Base-by-base conservation (phyloP, 2,113 vertebrate species). In the Osmerus eperlanus region DNA sequence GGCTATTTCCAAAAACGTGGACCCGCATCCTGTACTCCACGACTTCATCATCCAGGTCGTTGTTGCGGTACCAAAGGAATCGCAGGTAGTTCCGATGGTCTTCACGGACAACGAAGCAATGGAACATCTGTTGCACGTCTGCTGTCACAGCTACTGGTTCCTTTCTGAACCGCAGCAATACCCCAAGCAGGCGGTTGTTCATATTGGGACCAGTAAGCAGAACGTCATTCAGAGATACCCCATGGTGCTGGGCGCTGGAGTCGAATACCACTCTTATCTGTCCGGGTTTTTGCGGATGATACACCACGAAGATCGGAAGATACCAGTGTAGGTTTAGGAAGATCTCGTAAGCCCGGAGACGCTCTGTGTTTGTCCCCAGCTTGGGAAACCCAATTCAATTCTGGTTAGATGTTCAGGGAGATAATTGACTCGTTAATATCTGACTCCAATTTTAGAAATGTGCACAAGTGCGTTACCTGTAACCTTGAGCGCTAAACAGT, bases 211-310 rank as follows among this genome's bases (percentile, higher is more conserved):
- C 62, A 0, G 32, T 53, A 25, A 76, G 25, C 2, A 67, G 75
- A 29, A 76, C 47, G 7, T 71, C 15, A 14, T 71, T 71, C 12
- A 71, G 56, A 18, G 58, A 76, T 4, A 23, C 36, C 18, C 69
- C 62, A 69, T 71, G 21, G 47, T 11, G 29, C 53, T 53, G n/a
- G 12, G 60, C 59, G 0, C 59, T 75, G 4, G 68, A 76, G n/a
- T 67, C 47, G n/a, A 76, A 76, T 19, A 66, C 68, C 5, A 70
- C 69, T 54, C 64, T 7, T 15, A 76, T 71, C 15, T 55, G 29
- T 3, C 52, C 36, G 4, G 69, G 56, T 21, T 74, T 70, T 56
- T 69, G 16, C 7, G 67, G 71, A 28, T 78, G 76, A 25, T 74
- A 78, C 19, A 66, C 56, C 4, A 67, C 18, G 29, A 74, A 76